These are phyloP conservation scores for Zoroaster sp. DNA, from an alignment of 53 echinoderm and acorn worm species.

Conservation along the genomic window DNA sequence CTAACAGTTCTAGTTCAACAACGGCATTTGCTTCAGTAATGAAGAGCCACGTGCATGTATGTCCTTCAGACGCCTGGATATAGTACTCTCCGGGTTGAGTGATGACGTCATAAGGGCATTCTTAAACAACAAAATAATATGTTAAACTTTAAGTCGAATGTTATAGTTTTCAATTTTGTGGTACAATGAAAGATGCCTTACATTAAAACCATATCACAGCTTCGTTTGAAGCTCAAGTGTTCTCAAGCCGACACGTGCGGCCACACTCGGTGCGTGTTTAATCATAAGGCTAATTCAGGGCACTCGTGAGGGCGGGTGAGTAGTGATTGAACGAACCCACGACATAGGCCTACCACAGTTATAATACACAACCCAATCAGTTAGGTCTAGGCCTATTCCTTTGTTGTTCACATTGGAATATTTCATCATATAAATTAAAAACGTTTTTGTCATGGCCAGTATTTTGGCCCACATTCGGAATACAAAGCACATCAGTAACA, in stretches of 20 bases:
- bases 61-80: slow-evolving; percentile 47
- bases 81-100: slow-evolving; percentile 71
- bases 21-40: slow-evolving; percentile 64
- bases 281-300: background rate
- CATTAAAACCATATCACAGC: background rate
- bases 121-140: background rate
- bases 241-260: background rate
- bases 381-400: background rate
- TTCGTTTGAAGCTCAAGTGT: background rate
- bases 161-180: background rate
- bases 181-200: background rate
- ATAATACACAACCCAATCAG: background rate
- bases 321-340: background rate
- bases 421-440: too few relatives aligned
- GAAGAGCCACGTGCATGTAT: slow-evolving; percentile 55
- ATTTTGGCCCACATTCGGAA: background rate
- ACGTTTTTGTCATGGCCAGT: background rate
- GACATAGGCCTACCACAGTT: background rate
- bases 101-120: slow-evolving; percentile 50
- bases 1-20: slow-evolving; percentile 73
- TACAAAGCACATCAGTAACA: background rate
- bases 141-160: background rate
- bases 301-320: too few relatives aligned
- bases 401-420: background rate
- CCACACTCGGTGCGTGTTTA: background rate